Percentiles rank a stretch among this genome's conserved stretches.
These are phyloP conservation scores for Charaxes varanes DNA, from an alignment of 1,140 invertebrate genomes.

Conservation along the genomic window DNA sequence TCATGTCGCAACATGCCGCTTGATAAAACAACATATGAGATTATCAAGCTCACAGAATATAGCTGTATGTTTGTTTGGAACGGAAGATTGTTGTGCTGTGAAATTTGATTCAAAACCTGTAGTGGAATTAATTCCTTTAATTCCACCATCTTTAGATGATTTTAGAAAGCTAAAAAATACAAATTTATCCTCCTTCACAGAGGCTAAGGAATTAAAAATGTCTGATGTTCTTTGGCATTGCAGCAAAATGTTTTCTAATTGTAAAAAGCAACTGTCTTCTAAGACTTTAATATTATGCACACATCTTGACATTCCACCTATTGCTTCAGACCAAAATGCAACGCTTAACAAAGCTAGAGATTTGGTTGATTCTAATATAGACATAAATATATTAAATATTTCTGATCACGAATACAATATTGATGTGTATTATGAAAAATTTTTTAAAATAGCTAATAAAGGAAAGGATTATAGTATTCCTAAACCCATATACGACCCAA, in stretches of 20 bases:
- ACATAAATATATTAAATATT: conserved; percentile 53
- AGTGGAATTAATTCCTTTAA: conserved; percentile 45
- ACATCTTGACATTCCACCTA: conserved; percentile 37
- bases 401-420: conserved; percentile 32
- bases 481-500: conserved; percentile 31
- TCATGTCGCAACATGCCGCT: conserved; percentile 42
- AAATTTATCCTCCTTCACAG: conserved; percentile 30
- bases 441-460: conserved; percentile 43
- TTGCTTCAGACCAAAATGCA: conserved; percentile 36
- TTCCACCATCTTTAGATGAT: conserved; percentile 35
- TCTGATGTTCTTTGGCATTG: conserved; percentile 58
- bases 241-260: conserved; percentile 57
- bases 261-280: conserved; percentile 46
- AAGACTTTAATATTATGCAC: conserved; percentile 45
- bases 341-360: conserved; percentile 45
- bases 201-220: conserved; percentile 46
- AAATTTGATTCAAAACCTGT: conserved; percentile 36
- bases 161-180: conserved; percentile 43
- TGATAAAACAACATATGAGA: conserved; percentile 46
- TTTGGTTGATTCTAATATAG: conserved; percentile 47
- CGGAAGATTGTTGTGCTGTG: conserved; percentile 28
- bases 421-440: conserved; percentile 46
- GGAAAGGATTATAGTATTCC: conserved; percentile 36
- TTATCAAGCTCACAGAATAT: conserved; percentile 33
- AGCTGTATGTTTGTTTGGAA: conserved; percentile 50